Evolutionary conservation across 2,113 vertebrate species (phyloP).

Genomic region (Paraplagusia blochii): DNA sequence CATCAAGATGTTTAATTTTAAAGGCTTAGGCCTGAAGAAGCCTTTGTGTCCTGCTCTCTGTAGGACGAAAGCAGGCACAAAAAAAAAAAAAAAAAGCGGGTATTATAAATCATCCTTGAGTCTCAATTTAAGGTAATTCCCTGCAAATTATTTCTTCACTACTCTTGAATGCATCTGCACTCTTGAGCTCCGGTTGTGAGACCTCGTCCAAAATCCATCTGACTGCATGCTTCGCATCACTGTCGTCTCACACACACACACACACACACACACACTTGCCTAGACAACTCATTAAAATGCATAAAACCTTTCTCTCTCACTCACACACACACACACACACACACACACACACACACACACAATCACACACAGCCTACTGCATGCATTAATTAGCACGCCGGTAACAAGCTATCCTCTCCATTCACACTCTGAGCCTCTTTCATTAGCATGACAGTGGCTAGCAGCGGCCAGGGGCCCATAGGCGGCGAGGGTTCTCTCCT

Average conservation of each 20-base stretch:
- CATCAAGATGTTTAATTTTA: no score
- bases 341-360: no score
- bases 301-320: conserved; percentile 55
- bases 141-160: conserved; percentile 29
- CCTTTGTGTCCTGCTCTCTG: not conserved
- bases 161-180: conserved; percentile 5
- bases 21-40: no score
- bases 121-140: conserved; percentile 16
- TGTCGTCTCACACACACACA: no score
- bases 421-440: conserved; percentile 75
- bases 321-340: conserved; percentile 20
- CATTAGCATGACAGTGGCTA: conserved; percentile 78
- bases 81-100: no score
- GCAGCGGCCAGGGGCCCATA: conserved; percentile 60
- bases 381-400: conserved; percentile 76
- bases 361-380: no score
- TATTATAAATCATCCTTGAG: no score
- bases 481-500: conserved; percentile 67
- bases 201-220: conserved; percentile 38
- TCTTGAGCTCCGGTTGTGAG: conserved; percentile 27
- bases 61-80: no score
- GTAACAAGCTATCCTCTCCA: conserved; percentile 75
- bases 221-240: conserved; percentile 46
- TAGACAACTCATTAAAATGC: conserved; percentile 70
- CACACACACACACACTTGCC: conserved; percentile 40